phyloP scores from a whole-genome alignment of 2,888 invertebrate genomes.

The Dicranocentrus wangi region DNA sequence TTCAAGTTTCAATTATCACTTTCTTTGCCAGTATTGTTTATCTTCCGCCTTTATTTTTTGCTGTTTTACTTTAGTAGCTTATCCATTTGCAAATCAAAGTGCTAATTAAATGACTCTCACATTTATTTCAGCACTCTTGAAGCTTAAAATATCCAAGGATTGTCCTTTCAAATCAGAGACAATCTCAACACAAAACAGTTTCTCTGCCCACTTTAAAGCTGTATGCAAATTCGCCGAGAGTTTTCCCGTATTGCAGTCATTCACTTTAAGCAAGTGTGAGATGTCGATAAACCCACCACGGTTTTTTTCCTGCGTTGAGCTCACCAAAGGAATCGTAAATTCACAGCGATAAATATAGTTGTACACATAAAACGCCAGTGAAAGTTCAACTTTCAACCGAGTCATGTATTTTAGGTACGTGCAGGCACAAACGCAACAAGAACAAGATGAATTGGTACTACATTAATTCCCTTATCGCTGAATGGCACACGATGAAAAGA shows the following conservation, averaged over 20 bases:
- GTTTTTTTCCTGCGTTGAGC: background rate
- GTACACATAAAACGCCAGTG: background rate
- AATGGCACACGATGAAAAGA: conserved; percentile 19
- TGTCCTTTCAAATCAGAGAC: no score
- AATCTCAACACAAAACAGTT: no score
- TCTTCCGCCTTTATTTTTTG: no score
- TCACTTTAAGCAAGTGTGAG: conserved; percentile 7
- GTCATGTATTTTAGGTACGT: background rate
- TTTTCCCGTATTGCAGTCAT: no score
- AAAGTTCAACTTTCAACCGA: background rate
- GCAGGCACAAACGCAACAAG: background rate
- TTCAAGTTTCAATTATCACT: no score
- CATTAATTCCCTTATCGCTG: conserved; percentile 38
- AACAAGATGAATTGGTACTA: conserved; percentile 17
- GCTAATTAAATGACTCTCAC: background rate
- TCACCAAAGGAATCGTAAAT: background rate
- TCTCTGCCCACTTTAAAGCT: no score
- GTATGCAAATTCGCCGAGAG: no score
- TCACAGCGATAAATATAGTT: background rate
- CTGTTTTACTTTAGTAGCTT: no score
- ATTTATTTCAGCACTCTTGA: background rate
- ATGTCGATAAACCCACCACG: conserved; percentile 4
- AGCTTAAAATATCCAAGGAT: background rate
- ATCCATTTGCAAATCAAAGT: background rate
- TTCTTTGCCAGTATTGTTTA: no score